Percentiles rank a stretch among this genome's conserved stretches.
phyloP scores from a whole-genome alignment of 2,797 vertebrate species.

The Lepilemur septentrionalis region DNA sequence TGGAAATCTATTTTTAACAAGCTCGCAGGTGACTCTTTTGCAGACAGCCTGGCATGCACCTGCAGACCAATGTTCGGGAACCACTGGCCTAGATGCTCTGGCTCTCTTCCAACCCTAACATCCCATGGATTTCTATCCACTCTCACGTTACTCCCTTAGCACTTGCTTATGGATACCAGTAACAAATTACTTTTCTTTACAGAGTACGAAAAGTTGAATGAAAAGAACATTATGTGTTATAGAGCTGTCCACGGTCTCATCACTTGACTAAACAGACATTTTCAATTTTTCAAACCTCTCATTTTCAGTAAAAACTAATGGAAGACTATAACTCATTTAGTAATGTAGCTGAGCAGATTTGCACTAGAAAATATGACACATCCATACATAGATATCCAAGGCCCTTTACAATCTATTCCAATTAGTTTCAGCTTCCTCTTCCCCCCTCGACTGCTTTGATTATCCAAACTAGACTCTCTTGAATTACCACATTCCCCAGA shows the following conservation, averaged over 20 bases:
- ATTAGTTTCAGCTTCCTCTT: neutral
- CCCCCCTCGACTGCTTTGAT: neutral
- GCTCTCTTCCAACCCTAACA: neutral
- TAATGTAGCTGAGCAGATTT: neutral
- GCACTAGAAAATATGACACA: neutral
- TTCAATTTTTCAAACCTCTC: neutral
- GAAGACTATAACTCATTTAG: neutral
- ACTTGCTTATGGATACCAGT: neutral
- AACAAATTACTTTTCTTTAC: constrained; percentile 26
- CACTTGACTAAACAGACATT: neutral
- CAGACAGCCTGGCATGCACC: neutral
- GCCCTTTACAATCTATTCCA: neutral
- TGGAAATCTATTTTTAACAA: neutral
- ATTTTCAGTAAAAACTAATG: constrained; percentile 6
- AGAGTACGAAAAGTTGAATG: neutral
- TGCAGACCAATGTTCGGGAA: neutral
- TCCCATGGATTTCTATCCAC: neutral
- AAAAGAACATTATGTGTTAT: neutral
- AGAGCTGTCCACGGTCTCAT: neutral
- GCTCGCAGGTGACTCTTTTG: neutral
- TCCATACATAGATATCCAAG: neutral
- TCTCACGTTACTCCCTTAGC: neutral
- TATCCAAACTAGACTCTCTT: neutral
- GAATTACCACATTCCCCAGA: neutral
- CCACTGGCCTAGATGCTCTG: neutral